A percentile compares a stretch with the other conserved stretches of the same genome.
Evolutionary conservation across 30 jellyfish, hydroid and myxozoan genomes (phyloP).

Genomic region (Hydractinia echinata): DNA sequence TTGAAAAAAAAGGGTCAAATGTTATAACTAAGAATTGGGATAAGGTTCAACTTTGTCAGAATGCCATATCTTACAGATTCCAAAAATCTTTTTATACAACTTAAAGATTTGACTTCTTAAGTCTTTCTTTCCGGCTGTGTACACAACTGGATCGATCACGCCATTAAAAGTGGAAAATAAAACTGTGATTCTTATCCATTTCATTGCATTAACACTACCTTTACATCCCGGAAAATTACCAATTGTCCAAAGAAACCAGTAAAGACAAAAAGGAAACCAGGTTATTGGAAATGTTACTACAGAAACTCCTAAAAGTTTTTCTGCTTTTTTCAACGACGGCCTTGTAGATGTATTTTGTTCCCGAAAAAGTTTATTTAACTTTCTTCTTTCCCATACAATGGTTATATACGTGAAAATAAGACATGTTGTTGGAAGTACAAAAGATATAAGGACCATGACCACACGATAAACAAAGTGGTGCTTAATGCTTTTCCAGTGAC

Average conservation of each 20-base stretch:
- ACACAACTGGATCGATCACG: constrained; percentile 56
- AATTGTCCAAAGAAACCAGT: constrained; percentile 37
- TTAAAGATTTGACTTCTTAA: too few relatives aligned
- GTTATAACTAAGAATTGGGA: too few relatives aligned
- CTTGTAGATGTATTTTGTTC: constrained; percentile 30
- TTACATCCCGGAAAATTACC: constrained; percentile 35
- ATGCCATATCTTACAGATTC: too few relatives aligned
- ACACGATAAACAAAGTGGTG: constrained; percentile 39
- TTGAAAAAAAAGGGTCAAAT: too few relatives aligned
- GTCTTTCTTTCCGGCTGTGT: constrained; percentile 1
- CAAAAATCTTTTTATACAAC: too few relatives aligned
- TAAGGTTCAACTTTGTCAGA: too few relatives aligned
- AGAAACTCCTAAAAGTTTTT: constrained; percentile 59
- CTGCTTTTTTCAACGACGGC: constrained; percentile 60
- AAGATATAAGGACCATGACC: constrained; percentile 47
- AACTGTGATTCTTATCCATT: constrained; percentile 69
- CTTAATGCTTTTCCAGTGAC: constrained; percentile 49
- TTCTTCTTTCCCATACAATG: constrained; percentile 43
- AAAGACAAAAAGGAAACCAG: constrained; percentile 75
- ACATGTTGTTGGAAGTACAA: constrained; percentile 51
- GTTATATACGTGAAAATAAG: constrained; percentile 63
- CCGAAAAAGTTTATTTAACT: constrained; percentile 12
- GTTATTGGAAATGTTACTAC: constrained; percentile 46
- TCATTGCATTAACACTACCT: constrained; percentile 39
- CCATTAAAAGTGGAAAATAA: constrained; percentile 68